Base-by-base conservation (phyloP, 2,113 vertebrate genomes). In the Dryoscopus gambensis region DNA sequence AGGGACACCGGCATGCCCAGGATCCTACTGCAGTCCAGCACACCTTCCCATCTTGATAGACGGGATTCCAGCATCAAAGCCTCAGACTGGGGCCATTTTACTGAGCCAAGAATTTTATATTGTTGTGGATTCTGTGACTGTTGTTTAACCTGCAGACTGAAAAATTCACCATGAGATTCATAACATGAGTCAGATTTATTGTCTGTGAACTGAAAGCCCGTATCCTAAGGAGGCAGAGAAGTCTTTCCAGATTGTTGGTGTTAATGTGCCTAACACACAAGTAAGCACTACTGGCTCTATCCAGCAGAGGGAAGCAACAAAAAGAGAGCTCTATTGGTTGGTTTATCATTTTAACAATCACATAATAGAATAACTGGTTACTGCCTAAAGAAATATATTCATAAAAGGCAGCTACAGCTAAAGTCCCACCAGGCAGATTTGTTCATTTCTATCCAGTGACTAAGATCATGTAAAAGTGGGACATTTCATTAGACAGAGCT, bases 251-350 rank as follows among this genome's bases (percentile, higher is more conserved):
- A 10, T 21, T 65, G 7, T 20, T 71, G 39, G 16, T 69, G 63
- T 30, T 84, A 56, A 65, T 22, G 75, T 67, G 4, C 8, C 47
- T 59, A 25, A 79, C 31, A 50, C 37, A 50, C 1, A 78, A 3
- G 31, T 84, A 64, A 75, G 53, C 69, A 92, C 76, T 97, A 82
- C 96, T 95, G 53, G 18, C 40, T 90, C 53, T 65, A 95, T 90
- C 96, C 96, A 93, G 83, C 80, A 96, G 96, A 96, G 88, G 96
- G 95, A 95, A 93, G 86, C 89, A 95, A 73, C 68, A 97, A 96
- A 90, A 94, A 81, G 59, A 95, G 56, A 95, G 86, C 80, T 86
- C 15, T 62, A 11, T 24, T 87, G 37, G 52, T 56, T 90, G 60
- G 35, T 81, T 94, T 57, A 81, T 75, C 22, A 79, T 75, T 94